phyloP scores from a whole-genome alignment of 2,888 invertebrate genomes.

The Agrotis ipsilon region DNA sequence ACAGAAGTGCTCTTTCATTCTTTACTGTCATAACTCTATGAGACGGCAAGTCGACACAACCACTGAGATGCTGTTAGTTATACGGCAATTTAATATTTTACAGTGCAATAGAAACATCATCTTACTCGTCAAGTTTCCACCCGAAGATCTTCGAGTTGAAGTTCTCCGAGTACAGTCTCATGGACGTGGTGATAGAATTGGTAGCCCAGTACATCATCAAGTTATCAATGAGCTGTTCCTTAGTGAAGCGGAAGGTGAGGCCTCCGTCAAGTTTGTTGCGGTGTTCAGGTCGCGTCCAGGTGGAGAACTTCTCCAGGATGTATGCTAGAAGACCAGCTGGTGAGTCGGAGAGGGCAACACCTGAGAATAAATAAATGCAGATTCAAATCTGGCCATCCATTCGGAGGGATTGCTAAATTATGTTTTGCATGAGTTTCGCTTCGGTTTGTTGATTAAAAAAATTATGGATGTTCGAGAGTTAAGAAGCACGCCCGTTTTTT shows the following conservation, averaged over 20 bases:
- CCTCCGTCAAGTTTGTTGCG: slow-evolving; percentile 92
- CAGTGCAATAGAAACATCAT: background rate
- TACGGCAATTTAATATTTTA: too few species aligned
- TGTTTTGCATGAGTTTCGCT: too few species aligned
- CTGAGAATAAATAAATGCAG: slow-evolving; percentile 76
- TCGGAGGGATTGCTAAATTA: background rate
- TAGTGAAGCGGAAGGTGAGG: slow-evolving; percentile 91
- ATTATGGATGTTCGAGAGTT: too few species aligned
- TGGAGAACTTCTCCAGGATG: slow-evolving; percentile 96
- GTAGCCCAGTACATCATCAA: slow-evolving; percentile 96
- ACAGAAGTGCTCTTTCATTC: too few species aligned
- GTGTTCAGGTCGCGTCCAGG: slow-evolving; percentile 92
- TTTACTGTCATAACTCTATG: too few species aligned
- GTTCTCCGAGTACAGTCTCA: slow-evolving; percentile 94
- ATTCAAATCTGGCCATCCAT: background rate
- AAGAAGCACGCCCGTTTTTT: too few species aligned
- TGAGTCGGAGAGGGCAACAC: slow-evolving; percentile 93
- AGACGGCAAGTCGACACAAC: too few species aligned
- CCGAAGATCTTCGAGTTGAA: slow-evolving; percentile 76
- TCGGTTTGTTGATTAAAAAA: too few species aligned
- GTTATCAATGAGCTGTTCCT: slow-evolving; percentile 95
- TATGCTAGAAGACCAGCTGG: slow-evolving; percentile 96
- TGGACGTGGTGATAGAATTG: slow-evolving; percentile 93
- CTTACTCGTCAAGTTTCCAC: slow-evolving; percentile 86
- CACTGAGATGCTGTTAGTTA: too few species aligned